Evolutionary conservation across 2,113 vertebrate species (phyloP).

Genomic region (Nanorana parkeri): DNA sequence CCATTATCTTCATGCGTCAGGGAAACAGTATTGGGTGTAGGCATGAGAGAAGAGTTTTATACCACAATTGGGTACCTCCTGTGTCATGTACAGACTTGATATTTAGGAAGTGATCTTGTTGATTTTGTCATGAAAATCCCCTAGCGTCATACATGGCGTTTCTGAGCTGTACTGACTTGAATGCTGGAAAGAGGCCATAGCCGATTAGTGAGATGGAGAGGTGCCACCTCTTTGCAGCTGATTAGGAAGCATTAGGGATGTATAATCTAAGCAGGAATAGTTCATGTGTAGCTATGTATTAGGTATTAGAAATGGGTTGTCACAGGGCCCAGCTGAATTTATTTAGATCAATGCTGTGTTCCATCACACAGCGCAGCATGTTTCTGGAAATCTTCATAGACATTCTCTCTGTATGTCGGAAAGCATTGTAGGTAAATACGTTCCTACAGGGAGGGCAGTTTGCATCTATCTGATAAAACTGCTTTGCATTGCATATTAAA

Average conservation of each 20-base stretch:
- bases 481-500: too few relatives aligned
- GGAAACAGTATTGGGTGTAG: conserved; percentile 18
- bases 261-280: background rate
- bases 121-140: background rate
- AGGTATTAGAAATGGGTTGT: background rate
- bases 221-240: conserved; percentile 9
- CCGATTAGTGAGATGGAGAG: conserved; percentile 3
- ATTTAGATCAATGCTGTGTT: conserved; percentile 13
- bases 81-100: background rate
- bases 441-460: too few relatives aligned
- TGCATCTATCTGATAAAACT: too few relatives aligned
- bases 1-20: conserved; percentile 24
- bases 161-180: background rate
- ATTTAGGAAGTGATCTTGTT: background rate
- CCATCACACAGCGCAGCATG: background rate
- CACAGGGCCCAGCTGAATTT: background rate
- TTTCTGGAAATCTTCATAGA: background rate
- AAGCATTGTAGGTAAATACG: background rate
- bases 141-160: background rate
- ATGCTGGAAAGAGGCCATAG: background rate
- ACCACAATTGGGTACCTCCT: background rate
- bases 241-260: conserved; percentile 2
- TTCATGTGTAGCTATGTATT: conserved; percentile 2
- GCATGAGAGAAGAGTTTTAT: background rate
- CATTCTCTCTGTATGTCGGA: background rate